Evolutionary conservation across 2,888 invertebrate species (phyloP).

Genomic region (Orthosia gothica): DNA sequence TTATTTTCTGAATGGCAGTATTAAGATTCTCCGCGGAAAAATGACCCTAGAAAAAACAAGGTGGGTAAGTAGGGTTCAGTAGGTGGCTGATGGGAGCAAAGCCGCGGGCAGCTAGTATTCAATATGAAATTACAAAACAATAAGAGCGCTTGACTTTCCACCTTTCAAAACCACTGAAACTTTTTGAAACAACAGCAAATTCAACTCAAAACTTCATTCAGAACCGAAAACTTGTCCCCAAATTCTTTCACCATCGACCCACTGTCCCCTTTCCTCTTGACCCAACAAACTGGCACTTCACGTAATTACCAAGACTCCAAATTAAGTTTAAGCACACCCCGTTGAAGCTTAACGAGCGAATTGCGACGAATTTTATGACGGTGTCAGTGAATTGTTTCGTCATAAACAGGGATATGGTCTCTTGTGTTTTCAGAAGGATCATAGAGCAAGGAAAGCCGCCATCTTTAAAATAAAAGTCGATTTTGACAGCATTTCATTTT

Average conservation of each 20-base stretch:
- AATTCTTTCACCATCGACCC: conserved; percentile 13
- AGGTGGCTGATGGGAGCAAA: too few relatives aligned
- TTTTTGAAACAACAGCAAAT: background rate
- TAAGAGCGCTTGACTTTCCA: background rate
- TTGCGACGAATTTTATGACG: conserved; percentile 56
- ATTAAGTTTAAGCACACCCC: conserved; percentile 56
- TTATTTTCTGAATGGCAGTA: too few relatives aligned
- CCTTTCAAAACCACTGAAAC: background rate
- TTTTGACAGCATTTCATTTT: too few relatives aligned
- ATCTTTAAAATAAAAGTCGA: too few relatives aligned
- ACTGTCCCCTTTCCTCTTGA: conserved; percentile 37
- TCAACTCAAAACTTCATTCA: background rate
- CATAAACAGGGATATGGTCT: conserved; percentile 44
- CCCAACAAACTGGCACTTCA: conserved; percentile 37
- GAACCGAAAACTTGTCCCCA: background rate
- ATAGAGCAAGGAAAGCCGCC: background rate
- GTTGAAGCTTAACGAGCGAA: conserved; percentile 46
- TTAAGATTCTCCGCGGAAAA: too few relatives aligned
- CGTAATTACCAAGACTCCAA: conserved; percentile 45
- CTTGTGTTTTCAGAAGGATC: conserved; percentile 5
- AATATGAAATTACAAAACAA: background rate
- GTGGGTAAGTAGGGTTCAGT: too few relatives aligned
- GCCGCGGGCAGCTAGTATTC: background rate
- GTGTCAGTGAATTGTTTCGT: conserved; percentile 53
- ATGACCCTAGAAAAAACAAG: too few relatives aligned